phyloP scores from a whole-genome alignment of 1,140 invertebrate genomes.

The Zaprionus taronus region DNA sequence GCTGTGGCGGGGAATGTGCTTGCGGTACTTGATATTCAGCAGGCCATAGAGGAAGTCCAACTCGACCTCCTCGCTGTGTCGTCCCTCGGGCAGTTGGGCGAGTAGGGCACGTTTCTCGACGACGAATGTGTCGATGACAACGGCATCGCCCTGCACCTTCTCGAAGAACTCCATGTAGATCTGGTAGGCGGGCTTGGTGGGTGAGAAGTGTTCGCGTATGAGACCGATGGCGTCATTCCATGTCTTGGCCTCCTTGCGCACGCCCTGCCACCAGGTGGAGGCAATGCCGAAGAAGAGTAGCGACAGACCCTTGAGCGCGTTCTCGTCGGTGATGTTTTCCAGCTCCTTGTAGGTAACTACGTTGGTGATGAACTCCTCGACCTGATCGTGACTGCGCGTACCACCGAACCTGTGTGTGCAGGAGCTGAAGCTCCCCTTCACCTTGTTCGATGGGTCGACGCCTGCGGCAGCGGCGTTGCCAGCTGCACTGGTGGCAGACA shows the following conservation, averaged over 20 bases:
- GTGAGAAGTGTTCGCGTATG: slow-evolving; percentile 76
- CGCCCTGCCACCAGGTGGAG: slow-evolving; percentile 85
- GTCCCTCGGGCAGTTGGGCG: slow-evolving; percentile 73
- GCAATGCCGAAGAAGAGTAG: slow-evolving; percentile 83
- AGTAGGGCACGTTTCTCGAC: slow-evolving; percentile 76
- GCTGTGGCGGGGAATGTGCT: slow-evolving; percentile 67
- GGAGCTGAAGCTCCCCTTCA: slow-evolving; percentile 73
- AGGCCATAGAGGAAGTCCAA: slow-evolving; percentile 79
- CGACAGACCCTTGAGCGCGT: slow-evolving; percentile 83
- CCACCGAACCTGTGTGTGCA: slow-evolving; percentile 67
- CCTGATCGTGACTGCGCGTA: slow-evolving; percentile 66
- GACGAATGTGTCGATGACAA: slow-evolving; percentile 75
- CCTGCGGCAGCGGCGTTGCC: slow-evolving; percentile 35
- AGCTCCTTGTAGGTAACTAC: slow-evolving; percentile 74
- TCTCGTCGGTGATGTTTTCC: slow-evolving; percentile 76
- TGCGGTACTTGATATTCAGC: slow-evolving; percentile 76
- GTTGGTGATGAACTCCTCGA: slow-evolving; percentile 76
- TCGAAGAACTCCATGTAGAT: slow-evolving; percentile 80
- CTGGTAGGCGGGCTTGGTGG: slow-evolving; percentile 75
- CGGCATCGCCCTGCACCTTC: slow-evolving; percentile 63
- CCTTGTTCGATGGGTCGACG: slow-evolving; percentile 18
- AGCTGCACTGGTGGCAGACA: slow-evolving; percentile 44
- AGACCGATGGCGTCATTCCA: slow-evolving; percentile 72
- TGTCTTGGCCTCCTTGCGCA: slow-evolving; percentile 78
- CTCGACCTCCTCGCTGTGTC: slow-evolving; percentile 78